phyloP scores from a whole-genome alignment of 2,797 vertebrate genomes.

The Melanotaenia pygmaea region DNA sequence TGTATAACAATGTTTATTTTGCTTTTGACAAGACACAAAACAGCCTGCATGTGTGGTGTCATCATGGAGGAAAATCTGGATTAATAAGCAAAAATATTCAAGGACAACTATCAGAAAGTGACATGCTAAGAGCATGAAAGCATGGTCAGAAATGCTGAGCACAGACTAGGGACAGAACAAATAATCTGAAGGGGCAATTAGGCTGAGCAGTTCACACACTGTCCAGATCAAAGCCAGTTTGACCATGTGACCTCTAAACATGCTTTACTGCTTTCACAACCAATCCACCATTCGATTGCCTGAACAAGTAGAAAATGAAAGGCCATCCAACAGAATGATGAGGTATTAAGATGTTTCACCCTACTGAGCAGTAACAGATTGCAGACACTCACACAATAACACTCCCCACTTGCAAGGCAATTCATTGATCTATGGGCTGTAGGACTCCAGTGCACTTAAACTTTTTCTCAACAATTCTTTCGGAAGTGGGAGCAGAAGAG shows the following conservation, averaged over 20 bases:
- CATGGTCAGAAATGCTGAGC: background rate
- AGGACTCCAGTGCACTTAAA: constrained; percentile 32
- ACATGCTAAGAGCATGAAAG: background rate
- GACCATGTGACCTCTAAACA: constrained; percentile 32
- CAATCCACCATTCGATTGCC: constrained; percentile 19
- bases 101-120: background rate
- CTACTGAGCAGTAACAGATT: constrained; percentile 28
- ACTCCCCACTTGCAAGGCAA: constrained; percentile 9
- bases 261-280: constrained; percentile 14
- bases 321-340: constrained; percentile 27
- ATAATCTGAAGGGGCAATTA: background rate
- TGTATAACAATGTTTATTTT: constrained; percentile 4
- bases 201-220: background rate
- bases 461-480: constrained; percentile 22
- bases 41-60: background rate
- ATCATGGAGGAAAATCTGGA: constrained; percentile 8
- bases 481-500: background rate
- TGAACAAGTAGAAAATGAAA: constrained; percentile 48
- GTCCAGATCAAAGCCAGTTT: background rate
- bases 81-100: constrained; percentile 10
- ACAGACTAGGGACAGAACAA: background rate
- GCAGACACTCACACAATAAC: constrained; percentile 8
- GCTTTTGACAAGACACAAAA: constrained; percentile 17
- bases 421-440: constrained; percentile 45
- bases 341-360: constrained; percentile 30